These are phyloP conservation scores for Xenopus petersii DNA, from an alignment of 2,797 vertebrate genomes.

Conservation along the genomic window DNA sequence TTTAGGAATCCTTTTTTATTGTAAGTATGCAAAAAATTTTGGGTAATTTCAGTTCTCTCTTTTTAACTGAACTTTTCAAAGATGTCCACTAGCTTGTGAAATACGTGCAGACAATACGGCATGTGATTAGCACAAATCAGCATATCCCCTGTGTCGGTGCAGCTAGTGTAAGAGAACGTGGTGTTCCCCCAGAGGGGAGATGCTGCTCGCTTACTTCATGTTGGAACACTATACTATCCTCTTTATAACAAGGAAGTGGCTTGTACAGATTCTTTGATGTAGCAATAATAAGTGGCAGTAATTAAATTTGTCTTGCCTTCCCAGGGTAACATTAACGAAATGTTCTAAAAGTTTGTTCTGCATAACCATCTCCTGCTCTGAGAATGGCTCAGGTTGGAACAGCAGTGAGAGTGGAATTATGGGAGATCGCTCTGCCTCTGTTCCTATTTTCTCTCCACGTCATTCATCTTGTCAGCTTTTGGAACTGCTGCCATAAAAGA, in stretches of 20 bases:
- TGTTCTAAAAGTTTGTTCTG: slow-evolving; percentile 35
- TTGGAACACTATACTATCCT: slow-evolving; percentile 9
- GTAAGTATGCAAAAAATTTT: too few relatives aligned
- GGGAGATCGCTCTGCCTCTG: not conserved
- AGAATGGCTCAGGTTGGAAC: not conserved
- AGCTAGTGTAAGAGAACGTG: not conserved
- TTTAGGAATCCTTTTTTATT: too few relatives aligned
- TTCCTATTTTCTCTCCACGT: not conserved
- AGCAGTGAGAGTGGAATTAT: not conserved
- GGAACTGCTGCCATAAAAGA: not conserved
- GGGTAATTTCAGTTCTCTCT: not conserved
- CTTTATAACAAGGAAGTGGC: slow-evolving; percentile 23
- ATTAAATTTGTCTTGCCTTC: slow-evolving; percentile 37
- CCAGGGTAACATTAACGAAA: slow-evolving; percentile 35
- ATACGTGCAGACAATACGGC: not conserved
- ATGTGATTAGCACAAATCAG: not conserved
- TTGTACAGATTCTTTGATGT: slow-evolving; percentile 32
- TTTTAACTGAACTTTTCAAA: not conserved
- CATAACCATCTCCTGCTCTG: slow-evolving; percentile 16
- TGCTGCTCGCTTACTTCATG: slow-evolving; percentile 2
- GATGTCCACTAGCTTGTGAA: too few relatives aligned
- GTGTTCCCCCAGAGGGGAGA: not conserved
- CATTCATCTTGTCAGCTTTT: not conserved
- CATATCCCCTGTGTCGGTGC: not conserved
- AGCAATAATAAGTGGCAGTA: slow-evolving; percentile 26